Conservation (phyloP, 1,140 invertebrate species). For the Alviniconcha marisindica region DNA sequence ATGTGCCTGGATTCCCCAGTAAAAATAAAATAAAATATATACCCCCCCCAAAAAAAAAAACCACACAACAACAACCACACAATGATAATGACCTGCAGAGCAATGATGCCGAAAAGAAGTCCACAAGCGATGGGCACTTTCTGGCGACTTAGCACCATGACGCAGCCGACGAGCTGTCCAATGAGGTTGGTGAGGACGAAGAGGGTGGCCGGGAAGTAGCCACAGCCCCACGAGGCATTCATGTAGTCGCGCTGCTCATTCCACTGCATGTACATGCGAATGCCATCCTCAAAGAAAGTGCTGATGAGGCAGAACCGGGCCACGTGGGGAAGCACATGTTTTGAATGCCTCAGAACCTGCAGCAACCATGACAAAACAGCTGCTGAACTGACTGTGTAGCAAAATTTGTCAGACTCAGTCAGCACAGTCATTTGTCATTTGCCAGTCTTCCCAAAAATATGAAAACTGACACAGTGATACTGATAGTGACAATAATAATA, state of each 20-base stretch:
- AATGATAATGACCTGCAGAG: slow-evolving; percentile 89
- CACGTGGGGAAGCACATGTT: slow-evolving; percentile 95
- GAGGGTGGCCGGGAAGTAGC: slow-evolving; percentile 92
- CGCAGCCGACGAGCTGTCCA: slow-evolving; percentile 95
- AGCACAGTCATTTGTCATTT: too few relatives aligned
- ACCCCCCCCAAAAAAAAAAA: too few relatives aligned
- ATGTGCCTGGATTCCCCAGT: not conserved
- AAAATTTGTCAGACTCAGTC: too few relatives aligned
- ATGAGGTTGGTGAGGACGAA: slow-evolving; percentile 96
- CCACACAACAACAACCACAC: too few relatives aligned
- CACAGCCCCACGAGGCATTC: slow-evolving; percentile 97
- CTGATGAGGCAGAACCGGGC: slow-evolving; percentile 98
- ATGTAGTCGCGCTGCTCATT: slow-evolving; percentile 95
- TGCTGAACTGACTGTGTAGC: too few relatives aligned
- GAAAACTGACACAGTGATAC: too few relatives aligned
- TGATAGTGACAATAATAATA: too few relatives aligned
- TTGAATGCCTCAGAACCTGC: slow-evolving; percentile 93
- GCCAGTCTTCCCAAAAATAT: too few relatives aligned
- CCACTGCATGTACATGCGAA: slow-evolving; percentile 99
- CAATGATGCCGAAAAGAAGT: slow-evolving; percentile 96
- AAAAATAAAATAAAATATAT: not conserved
- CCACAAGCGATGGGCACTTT: slow-evolving; percentile 97
- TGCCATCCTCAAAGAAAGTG: slow-evolving; percentile 99
- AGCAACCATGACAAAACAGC: too few relatives aligned
- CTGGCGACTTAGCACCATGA: slow-evolving; percentile 95